Evolutionary conservation across 1,140 invertebrate species (phyloP).

Genomic region (Paralvinella palmiformis): DNA sequence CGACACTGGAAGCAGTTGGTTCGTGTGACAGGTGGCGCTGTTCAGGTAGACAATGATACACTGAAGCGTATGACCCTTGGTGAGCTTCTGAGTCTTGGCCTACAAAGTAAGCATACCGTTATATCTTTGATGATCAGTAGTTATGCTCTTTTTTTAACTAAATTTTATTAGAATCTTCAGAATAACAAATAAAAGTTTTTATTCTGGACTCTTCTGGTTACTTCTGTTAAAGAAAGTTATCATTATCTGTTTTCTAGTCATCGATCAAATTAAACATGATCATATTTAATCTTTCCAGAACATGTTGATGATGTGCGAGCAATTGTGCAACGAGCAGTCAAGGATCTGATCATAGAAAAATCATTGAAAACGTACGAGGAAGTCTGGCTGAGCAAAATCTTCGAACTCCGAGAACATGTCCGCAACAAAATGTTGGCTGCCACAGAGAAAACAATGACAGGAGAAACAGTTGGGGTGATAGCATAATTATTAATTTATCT

Average conservation of each 20-base stretch:
- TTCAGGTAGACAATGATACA: slow-evolving; percentile 47
- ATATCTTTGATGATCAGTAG: not conserved
- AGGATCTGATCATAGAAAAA: slow-evolving; percentile 47
- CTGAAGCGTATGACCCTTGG: slow-evolving; percentile 48
- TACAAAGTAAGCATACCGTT: slow-evolving; percentile 39
- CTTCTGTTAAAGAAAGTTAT: too few species aligned
- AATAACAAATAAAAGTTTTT: too few species aligned
- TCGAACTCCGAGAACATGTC: slow-evolving; percentile 38
- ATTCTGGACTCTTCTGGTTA: too few species aligned
- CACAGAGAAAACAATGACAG: too few species aligned
- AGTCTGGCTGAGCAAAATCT: slow-evolving; percentile 49
- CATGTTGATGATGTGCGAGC: slow-evolving; percentile 48
- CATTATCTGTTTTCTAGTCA: too few species aligned
- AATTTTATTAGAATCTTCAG: not conserved
- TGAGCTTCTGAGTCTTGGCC: slow-evolving; percentile 44
- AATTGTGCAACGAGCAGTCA: slow-evolving; percentile 45
- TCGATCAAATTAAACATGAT: too few species aligned
- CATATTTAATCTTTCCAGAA: slow-evolving; percentile 27
- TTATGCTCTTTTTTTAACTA: slow-evolving; percentile 2
- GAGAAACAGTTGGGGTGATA: too few species aligned
- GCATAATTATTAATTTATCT: too few species aligned
- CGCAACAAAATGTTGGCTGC: slow-evolving; percentile 2
- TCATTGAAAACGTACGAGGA: slow-evolving; percentile 50
- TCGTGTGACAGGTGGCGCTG: slow-evolving; percentile 43
- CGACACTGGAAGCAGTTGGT: slow-evolving; percentile 50